Percentiles rank a stretch among this genome's conserved stretches.
Evolutionary conservation across 2,888 invertebrate species (phyloP).

Genomic region (Eudiplozoon nipponicum): DNA sequence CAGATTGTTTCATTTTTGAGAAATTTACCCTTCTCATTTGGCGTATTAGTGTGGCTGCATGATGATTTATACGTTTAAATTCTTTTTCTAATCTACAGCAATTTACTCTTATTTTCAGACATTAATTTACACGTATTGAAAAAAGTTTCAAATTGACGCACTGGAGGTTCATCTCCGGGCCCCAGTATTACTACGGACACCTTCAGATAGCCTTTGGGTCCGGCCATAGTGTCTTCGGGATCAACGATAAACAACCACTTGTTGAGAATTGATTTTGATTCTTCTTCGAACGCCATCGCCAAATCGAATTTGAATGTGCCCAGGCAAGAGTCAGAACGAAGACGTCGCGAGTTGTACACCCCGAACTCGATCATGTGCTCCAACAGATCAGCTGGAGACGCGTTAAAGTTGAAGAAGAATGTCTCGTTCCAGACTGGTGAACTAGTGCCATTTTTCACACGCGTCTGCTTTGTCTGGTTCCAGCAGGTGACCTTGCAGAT

Average conservation of each 20-base stretch:
- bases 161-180: conserved; percentile 28
- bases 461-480: conserved; percentile 26
- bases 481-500: conserved; percentile 24
- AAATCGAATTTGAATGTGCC: conserved; percentile 28
- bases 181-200: conserved; percentile 27
- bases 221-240: conserved; percentile 27
- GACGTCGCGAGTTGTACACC: conserved; percentile 27
- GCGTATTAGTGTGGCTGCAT: too few relatives aligned
- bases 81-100: too few relatives aligned
- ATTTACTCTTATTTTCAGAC: too few relatives aligned
- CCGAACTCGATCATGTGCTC: conserved; percentile 27
- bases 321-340: conserved; percentile 27
- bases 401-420: conserved; percentile 28
- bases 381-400: conserved; percentile 26
- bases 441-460: conserved; percentile 26
- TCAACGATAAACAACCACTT: conserved; percentile 29
- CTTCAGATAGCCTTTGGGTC: conserved; percentile 30
- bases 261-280: conserved; percentile 25
- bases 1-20: too few relatives aligned
- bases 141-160: too few relatives aligned
- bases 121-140: too few relatives aligned
- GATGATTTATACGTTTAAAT: too few relatives aligned
- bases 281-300: conserved; percentile 27
- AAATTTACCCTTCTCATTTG: too few relatives aligned
- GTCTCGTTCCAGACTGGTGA: conserved; percentile 28